Percentiles rank a stretch among this genome's conserved stretches.
These are phyloP conservation scores for Balanococcus diminutus DNA, from an alignment of 2,888 invertebrate genomes.

Conservation along the genomic window DNA sequence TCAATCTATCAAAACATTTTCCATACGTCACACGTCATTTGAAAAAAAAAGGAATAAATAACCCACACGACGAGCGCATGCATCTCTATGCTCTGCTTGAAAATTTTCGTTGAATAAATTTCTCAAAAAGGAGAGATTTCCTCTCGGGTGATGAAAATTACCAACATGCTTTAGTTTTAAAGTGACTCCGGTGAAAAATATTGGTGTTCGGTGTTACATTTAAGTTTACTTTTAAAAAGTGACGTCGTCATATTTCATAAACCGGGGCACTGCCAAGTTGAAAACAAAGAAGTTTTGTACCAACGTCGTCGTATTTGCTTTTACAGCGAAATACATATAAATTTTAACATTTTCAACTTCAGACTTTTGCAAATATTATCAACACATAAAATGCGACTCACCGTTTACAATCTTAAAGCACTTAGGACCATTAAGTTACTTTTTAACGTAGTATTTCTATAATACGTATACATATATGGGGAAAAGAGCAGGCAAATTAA, in stretches of 20 bases:
- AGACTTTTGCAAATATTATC: slow-evolving; percentile 26
- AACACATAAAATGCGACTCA: slow-evolving; percentile 29
- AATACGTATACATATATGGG: not conserved
- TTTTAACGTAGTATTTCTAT: not conserved
- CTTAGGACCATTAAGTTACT: not conserved
- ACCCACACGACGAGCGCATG: not conserved
- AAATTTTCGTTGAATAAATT: not conserved
- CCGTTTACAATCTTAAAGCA: slow-evolving; percentile 11
- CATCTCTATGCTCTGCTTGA: not conserved
- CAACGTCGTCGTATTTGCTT: slow-evolving; percentile 12
- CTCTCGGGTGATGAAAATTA: not conserved
- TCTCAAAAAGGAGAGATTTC: not conserved
- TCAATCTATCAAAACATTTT: too few relatives aligned
- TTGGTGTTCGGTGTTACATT: slow-evolving; percentile 18
- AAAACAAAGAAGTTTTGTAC: slow-evolving; percentile 38
- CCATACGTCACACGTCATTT: not conserved
- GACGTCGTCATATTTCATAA: slow-evolving; percentile 23
- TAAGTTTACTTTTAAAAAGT: slow-evolving; percentile 29
- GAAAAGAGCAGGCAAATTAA: not conserved
- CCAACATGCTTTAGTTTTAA: not conserved
- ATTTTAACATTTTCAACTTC: slow-evolving; percentile 34
- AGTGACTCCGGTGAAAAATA: not conserved
- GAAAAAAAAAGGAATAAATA: not conserved
- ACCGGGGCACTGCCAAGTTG: slow-evolving; percentile 18
- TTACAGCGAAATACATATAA: slow-evolving; percentile 27